Percentiles rank a stretch among this genome's conserved stretches.
Conservation (phyloP, 2,113 vertebrate genomes). For the Tupaia chinensis region DNA sequence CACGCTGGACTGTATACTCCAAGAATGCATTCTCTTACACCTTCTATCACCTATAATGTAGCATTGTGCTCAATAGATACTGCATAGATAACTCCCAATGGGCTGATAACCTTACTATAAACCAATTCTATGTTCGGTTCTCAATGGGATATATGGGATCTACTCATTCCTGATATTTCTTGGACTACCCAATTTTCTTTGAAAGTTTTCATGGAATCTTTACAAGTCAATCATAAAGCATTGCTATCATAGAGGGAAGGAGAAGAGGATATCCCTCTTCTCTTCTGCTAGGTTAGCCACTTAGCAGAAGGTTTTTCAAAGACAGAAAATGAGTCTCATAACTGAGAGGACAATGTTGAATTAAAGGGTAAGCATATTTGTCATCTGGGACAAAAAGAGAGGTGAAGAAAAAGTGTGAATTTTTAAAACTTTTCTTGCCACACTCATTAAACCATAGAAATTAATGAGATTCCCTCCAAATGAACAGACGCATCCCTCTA, state of each 20-base stretch:
- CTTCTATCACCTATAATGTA: not conserved
- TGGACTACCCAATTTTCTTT: constrained; percentile 2
- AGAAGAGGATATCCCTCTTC: not conserved
- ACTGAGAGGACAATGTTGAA: not conserved
- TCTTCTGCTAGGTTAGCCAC: not conserved
- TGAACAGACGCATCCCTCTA: not conserved
- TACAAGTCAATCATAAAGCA: not conserved
- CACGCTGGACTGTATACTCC: not conserved
- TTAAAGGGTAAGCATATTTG: not conserved
- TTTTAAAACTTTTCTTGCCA: not conserved
- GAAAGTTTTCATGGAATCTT: not conserved
- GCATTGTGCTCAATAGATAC: not conserved
- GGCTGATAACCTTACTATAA: not conserved
- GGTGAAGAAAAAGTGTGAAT: not conserved
- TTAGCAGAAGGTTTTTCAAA: not conserved
- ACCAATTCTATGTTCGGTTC: not conserved
- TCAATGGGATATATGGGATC: not conserved
- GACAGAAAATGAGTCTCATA: not conserved
- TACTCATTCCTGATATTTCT: not conserved
- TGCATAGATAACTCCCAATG: not conserved
- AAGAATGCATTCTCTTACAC: not conserved
- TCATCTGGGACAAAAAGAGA: not conserved
- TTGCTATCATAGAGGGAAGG: not conserved
- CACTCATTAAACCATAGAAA: not conserved
- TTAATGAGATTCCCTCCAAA: not conserved